Conservation (phyloP, 2,797 vertebrate species). For the Emys orbicularis region DNA sequence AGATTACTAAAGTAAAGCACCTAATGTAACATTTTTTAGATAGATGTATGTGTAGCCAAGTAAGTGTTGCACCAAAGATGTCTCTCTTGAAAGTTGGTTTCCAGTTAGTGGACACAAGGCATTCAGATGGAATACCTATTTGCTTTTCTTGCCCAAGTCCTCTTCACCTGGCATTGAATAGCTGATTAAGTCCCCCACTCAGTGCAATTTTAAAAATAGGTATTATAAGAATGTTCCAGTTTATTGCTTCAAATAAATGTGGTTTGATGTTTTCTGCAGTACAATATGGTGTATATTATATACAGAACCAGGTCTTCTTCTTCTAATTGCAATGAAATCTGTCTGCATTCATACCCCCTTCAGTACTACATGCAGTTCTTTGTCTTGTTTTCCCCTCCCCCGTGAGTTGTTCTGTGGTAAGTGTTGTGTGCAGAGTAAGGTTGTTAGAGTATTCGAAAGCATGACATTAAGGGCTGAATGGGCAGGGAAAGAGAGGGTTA, state of each 20-base stretch:
- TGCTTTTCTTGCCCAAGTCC: background rate
- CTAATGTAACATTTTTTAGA: background rate
- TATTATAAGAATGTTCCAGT: background rate
- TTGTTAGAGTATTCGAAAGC: background rate
- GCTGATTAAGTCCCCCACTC: background rate
- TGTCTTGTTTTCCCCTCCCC: fast-evolving
- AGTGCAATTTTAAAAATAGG: background rate
- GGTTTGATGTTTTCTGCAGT: background rate
- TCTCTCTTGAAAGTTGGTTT: background rate
- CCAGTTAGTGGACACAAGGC: background rate
- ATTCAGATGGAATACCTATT: background rate
- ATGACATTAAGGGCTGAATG: background rate
- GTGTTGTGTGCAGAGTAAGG: fast-evolving
- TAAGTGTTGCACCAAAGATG: background rate
- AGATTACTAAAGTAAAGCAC: background rate
- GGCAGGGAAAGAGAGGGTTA: background rate
- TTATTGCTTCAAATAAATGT: background rate
- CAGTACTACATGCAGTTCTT: background rate
- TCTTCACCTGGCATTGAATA: background rate
- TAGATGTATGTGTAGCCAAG: background rate
- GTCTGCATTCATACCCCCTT: background rate
- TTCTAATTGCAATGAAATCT: background rate
- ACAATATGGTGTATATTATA: background rate
- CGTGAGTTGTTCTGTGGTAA: background rate
- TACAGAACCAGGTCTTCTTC: background rate